Evolutionary conservation across 1,140 invertebrate species (phyloP).

Genomic region (Aradophagus sp.): DNA sequence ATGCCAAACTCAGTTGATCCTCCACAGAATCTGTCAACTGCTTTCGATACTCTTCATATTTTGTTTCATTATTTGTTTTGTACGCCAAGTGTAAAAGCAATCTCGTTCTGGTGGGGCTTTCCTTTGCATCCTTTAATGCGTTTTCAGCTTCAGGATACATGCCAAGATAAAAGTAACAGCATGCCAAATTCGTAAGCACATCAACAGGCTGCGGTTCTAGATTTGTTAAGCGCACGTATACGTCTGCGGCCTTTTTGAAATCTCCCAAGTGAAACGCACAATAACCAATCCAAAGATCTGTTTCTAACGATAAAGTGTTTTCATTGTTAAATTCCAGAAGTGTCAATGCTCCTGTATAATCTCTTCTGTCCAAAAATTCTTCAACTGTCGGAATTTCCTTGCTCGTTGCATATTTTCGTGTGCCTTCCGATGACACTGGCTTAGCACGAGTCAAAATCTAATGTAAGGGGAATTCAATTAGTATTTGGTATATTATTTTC

Average conservation of each 20-base stretch:
- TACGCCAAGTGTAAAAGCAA: slow-evolving; percentile 95
- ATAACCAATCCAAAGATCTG: slow-evolving; percentile 92
- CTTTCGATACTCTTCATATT: slow-evolving; percentile 87
- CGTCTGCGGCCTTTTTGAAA: slow-evolving; percentile 88
- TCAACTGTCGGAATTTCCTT: slow-evolving; percentile 86
- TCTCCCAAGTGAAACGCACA: slow-evolving; percentile 97
- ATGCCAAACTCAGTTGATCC: slow-evolving; percentile 96
- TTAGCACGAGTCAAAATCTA: slow-evolving; percentile 84
- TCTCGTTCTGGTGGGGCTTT: slow-evolving; percentile 83
- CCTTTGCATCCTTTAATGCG: slow-evolving; percentile 77
- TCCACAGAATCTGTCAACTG: slow-evolving; percentile 91
- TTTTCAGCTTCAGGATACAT: slow-evolving; percentile 84
- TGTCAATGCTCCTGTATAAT: slow-evolving; percentile 95
- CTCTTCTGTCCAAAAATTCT: slow-evolving; percentile 90
- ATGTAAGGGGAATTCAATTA: slow-evolving; percentile 10
- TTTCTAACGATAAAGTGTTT: slow-evolving; percentile 78
- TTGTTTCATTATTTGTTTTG: slow-evolving; percentile 91
- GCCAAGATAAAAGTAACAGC: slow-evolving; percentile 96
- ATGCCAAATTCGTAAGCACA: slow-evolving; percentile 87
- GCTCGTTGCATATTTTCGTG: slow-evolving; percentile 66
- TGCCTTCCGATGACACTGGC: slow-evolving; percentile 76
- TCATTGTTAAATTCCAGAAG: slow-evolving; percentile 86
- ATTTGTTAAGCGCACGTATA: slow-evolving; percentile 78
- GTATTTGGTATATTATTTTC: slow-evolving; percentile 1
- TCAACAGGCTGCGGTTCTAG: slow-evolving; percentile 73